A percentile compares a stretch with the other conserved stretches of the same genome.
Evolutionary conservation across 1,140 invertebrate species (phyloP).

Genomic region (Meloidogyne floridensis): DNA sequence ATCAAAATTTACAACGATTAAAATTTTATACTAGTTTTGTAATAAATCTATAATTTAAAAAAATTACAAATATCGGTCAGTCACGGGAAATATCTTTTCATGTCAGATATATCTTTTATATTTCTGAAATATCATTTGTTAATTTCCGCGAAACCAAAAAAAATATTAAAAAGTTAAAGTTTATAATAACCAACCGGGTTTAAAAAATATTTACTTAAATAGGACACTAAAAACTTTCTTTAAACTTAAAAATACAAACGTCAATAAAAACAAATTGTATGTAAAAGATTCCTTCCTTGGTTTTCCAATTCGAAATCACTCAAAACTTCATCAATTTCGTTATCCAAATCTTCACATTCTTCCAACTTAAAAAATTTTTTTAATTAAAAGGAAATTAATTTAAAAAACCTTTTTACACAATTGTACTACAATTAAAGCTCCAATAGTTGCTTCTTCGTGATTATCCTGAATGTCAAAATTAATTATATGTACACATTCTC

Average conservation of each 20-base stretch:
- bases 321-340: conserved; percentile 94
- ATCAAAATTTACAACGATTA: neutral
- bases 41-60: neutral
- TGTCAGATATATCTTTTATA: no score
- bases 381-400: neutral
- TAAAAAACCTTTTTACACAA: conserved; percentile 72
- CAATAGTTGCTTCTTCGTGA: conserved; percentile 98
- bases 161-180: no score
- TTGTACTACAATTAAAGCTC: conserved; percentile 96
- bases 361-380: conserved; percentile 73
- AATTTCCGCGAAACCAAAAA: no score
- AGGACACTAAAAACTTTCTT: neutral
- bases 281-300: conserved; percentile 82
- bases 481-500: conserved; percentile 84
- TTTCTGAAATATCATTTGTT: no score
- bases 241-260: conserved; percentile 4
- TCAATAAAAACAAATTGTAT: conserved; percentile 90
- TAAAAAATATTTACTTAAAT: neutral
- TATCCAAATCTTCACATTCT: conserved; percentile 88
- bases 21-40: neutral
- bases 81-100: no score
- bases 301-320: conserved; percentile 87
- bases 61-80: no score
- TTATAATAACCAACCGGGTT: neutral
- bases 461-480: conserved; percentile 99